Evolutionary conservation across 2,888 invertebrate genomes (phyloP).

Genomic region (Caenorhabditis sp.): DNA sequence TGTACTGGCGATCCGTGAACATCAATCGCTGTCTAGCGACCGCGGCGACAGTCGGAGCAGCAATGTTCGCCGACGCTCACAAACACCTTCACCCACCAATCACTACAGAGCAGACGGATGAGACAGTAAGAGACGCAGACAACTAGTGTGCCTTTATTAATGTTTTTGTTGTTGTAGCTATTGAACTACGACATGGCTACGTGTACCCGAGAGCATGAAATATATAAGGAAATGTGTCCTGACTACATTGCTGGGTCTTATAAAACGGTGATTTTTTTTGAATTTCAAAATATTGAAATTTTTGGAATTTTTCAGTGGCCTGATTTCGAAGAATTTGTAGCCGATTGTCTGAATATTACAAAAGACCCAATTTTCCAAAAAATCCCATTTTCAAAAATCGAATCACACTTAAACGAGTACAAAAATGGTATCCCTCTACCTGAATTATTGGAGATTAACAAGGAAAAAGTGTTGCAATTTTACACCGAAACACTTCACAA

Average conservation of each 20-base stretch:
- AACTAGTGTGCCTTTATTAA: background rate
- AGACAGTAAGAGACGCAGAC: background rate
- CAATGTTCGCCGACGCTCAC: conserved; percentile 20
- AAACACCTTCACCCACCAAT: conserved; percentile 25
- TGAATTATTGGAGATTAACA: conserved; percentile 5
- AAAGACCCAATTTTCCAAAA: background rate
- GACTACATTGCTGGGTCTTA: conserved; percentile 4
- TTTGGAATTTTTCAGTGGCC: conserved; percentile 24
- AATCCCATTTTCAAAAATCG: background rate
- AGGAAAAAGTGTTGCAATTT: conserved; percentile 7
- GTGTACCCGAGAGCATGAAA: conserved; percentile 12
- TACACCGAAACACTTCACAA: conserved; percentile 17
- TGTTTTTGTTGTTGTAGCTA: conserved; percentile 11
- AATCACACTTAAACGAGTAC: conserved; percentile 10
- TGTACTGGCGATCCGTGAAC: conserved; percentile 36
- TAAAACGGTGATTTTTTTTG: conserved; percentile 12
- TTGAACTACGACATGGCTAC: conserved; percentile 12
- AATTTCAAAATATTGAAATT: background rate
- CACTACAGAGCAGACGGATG: conserved; percentile 11
- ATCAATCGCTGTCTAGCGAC: conserved; percentile 24
- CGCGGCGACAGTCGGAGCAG: conserved; percentile 27
- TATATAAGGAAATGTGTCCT: conserved; percentile 21
- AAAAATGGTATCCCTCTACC: conserved; percentile 30
- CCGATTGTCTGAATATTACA: background rate
- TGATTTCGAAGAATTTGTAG: conserved; percentile 26